Base-by-base conservation (phyloP, 2,797 vertebrate genomes). In the Anolis apletophallus region DNA sequence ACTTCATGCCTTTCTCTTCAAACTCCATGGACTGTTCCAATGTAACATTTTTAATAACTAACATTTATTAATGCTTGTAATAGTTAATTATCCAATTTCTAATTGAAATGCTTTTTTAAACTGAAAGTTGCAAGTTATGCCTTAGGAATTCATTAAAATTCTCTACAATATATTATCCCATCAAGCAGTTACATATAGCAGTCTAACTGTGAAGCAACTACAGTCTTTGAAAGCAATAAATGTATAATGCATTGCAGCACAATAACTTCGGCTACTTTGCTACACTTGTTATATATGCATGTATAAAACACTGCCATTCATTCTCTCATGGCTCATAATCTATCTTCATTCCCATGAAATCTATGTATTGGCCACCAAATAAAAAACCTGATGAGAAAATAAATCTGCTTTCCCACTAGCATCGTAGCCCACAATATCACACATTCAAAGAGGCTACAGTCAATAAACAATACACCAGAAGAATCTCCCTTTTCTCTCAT, bases 261-360 rank as follows among this genome's bases (percentile, higher is more conserved):
- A 52, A 26, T n/a, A 75, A 75, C 26, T 12, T 2, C 16, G 26
- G 52, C 40, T 50, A 16, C 40, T 75, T 75, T 50, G 23, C 46
- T 75, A 50, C 68, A 69, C 32, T 69, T 69, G 32, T 64, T 26
- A 64, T 69, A 69, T 16, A 69, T 16, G 32, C 3, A 14, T 69
- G 68, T 73, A 46, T 76, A 85, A 92, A 93, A 87, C 19, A 10
- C 36, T 89, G 88, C 34, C 72, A 86, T 89, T 75, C 40, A 59
- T 85, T 77, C 32, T 71, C 91, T 91, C 90, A 87, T 93, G 92
- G 81, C 85, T 93, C 90, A 86, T 93, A 88, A 91, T 93, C 93
- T 93, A 80, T 89, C 87, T 92, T 91, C 78, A 92, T 76, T 87
- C 90, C 80, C 32, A 52, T 91, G 88, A 88, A 40, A 69, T 75